Evolutionary conservation across 2,797 vertebrate species (phyloP).

Genomic region (Orientallactaga sibirica): DNA sequence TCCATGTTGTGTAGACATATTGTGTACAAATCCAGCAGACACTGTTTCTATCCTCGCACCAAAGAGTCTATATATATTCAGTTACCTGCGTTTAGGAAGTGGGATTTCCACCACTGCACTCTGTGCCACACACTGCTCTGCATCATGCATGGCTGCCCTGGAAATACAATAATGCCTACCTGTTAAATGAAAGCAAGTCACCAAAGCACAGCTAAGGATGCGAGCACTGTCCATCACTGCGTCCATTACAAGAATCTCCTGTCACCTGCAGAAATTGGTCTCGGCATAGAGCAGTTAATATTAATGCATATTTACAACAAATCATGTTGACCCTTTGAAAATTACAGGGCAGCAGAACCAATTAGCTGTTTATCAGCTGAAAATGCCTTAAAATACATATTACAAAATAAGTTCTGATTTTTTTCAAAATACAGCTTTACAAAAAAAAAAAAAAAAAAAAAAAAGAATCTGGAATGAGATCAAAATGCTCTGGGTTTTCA

Average conservation of each 20-base stretch:
- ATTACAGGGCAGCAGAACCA: conserved; percentile 40
- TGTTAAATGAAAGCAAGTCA: not conserved
- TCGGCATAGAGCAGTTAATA: not conserved
- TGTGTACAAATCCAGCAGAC: conserved; percentile 1
- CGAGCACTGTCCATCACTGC: not conserved
- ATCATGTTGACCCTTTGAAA: conserved; percentile 49
- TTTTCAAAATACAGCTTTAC: conserved; percentile 62
- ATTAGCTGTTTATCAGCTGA: conserved; percentile 43
- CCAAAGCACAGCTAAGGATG: not conserved
- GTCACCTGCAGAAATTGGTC: conserved; percentile 30
- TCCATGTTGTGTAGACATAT: not conserved
- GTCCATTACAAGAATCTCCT: not conserved
- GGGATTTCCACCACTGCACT: not conserved
- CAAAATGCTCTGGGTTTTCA: conserved; percentile 53
- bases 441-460: not conserved
- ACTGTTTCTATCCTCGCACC: conserved; percentile 26
- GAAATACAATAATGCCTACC: not conserved
- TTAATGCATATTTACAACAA: conserved; percentile 30
- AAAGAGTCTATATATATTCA: not conserved
- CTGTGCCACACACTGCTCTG: not conserved
- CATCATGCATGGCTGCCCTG: not conserved
- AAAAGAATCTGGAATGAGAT: not conserved
- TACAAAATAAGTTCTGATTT: not conserved
- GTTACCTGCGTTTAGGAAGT: conserved; percentile 34
- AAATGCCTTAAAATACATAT: conserved; percentile 32